Evolutionary conservation across 1,140 invertebrate species (phyloP), one percentile per base, ranked within the genome.

Genomic region (Papilio aristodemus): DNA sequence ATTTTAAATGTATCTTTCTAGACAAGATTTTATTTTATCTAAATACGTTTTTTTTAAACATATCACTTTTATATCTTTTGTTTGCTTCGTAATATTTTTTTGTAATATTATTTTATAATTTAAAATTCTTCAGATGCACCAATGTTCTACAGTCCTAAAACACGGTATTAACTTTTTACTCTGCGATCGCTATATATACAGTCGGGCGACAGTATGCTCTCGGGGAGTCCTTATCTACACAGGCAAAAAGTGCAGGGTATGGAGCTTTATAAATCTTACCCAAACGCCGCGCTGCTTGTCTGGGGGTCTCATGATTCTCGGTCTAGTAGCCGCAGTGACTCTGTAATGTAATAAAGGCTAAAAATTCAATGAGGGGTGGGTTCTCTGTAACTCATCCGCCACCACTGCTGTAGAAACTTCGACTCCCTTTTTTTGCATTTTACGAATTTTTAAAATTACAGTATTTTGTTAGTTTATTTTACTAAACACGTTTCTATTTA

Each of bases 351-450:
- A n/a, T n/a, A n/a, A n/a, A n/a, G n/a, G n/a, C n/a, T n/a, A n/a
- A n/a, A n/a, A n/a, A n/a, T n/a, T n/a, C n/a, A n/a, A n/a, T n/a
- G n/a, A n/a, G 27, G 6, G 27, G 27, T 32, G 27, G 27, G 2
- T 32, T 6, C 2, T 2, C 2, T 6, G 27, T 2, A 32, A 54
- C 22, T 11, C 46, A 17, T 54, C n/a, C 46, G 19, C 11, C 46
- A 54, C 46, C 46, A 54, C 46, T 54, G 46, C 8, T 54, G 46
- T 54, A 54, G 46, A 54, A 54, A 19, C 46, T 54, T 22, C 22
- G 46, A 54, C 46, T 10, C 19, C 22, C 46, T 13, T 54, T 54
- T 32, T n/a, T 46, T 46, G 39, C 39, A 41, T 41, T 3, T 14
- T 32, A 32, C 27, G 6, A 3, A 32, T 17, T 43, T 43, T 14